A percentile compares a stretch with the other conserved stretches of the same genome.
These are phyloP conservation scores for Cerceris ruficornis DNA, from an alignment of 2,888 invertebrate genomes.

Conservation along the genomic window DNA sequence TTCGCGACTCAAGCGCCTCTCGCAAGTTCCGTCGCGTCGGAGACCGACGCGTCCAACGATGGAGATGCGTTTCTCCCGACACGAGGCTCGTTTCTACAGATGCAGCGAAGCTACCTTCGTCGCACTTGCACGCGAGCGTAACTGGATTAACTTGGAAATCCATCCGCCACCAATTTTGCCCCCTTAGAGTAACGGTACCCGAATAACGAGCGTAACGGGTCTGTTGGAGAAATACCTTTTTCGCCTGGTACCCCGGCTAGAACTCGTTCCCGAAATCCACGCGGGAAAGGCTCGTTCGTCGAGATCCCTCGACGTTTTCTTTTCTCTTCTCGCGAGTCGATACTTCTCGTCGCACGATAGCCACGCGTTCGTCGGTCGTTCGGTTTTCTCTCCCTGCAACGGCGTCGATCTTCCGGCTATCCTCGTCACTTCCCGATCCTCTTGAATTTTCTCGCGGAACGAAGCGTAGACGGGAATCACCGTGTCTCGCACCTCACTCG, in stretches of 20 bases:
- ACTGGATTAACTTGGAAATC: background rate
- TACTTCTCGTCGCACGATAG: constrained; percentile 29
- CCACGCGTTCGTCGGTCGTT: constrained; percentile 12
- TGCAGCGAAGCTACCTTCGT: background rate
- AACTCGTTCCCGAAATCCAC: constrained; percentile 29
- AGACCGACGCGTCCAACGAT: no score
- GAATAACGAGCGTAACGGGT: background rate
- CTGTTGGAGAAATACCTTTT: constrained; percentile 39
- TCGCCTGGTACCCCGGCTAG: constrained; percentile 13
- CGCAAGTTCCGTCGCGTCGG: no score
- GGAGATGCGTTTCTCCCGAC: no score
- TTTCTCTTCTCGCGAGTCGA: constrained; percentile 14
- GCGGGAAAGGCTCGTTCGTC: background rate
- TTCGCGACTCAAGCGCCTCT: background rate
- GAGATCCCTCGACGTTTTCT: background rate
- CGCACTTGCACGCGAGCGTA: background rate
- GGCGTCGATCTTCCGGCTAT: constrained; percentile 1
- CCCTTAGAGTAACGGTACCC: background rate
- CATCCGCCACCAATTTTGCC: constrained; percentile 7
- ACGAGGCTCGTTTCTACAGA: no score
- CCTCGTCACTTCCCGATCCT: constrained; percentile 1
- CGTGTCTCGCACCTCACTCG: constrained; percentile 40
- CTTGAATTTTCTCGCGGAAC: background rate
- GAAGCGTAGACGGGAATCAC: constrained; percentile 3
- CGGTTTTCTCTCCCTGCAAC: constrained; percentile 18